Evolutionary conservation across 2,113 vertebrate species (phyloP).

Genomic region (Stomatorhinus ivindoensis): DNA sequence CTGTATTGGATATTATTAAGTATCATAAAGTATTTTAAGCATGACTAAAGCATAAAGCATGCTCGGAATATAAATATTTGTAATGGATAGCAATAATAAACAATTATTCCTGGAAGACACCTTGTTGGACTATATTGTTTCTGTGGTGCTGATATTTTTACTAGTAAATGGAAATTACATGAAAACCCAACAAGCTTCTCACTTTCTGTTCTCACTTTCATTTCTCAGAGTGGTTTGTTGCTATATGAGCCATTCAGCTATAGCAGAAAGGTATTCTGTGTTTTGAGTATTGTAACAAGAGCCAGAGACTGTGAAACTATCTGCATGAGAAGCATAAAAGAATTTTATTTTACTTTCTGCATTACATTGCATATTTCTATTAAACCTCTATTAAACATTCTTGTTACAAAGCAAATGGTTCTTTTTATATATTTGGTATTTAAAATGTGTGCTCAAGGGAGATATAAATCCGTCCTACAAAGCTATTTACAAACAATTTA

Average conservation of each 20-base stretch:
- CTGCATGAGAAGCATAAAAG: constrained; percentile 57
- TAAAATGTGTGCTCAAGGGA: constrained; percentile 19
- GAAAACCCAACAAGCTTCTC: background rate
- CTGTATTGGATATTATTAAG: background rate
- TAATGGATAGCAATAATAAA: background rate
- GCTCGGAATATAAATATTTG: background rate
- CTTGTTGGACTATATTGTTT: background rate
- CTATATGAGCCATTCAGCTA: background rate
- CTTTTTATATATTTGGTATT: background rate
- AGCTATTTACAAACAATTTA: background rate
- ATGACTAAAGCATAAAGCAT: background rate
- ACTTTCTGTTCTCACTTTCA: background rate
- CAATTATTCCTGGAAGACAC: background rate
- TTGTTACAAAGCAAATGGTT: background rate
- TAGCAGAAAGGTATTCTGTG: constrained; percentile 47
- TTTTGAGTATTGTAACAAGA: constrained; percentile 48
- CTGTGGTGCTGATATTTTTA: background rate
- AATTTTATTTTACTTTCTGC: constrained; percentile 50
- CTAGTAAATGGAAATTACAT: background rate
- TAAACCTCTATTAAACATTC: constrained; percentile 35
- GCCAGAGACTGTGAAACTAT: constrained; percentile 50
- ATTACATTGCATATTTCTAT: constrained; percentile 45
- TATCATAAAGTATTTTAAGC: background rate
- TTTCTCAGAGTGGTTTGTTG: background rate
- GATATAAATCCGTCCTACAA: background rate